These are phyloP conservation scores for Hedychridium roseum DNA, from an alignment of 2,888 invertebrate species.

Conservation along the genomic window DNA sequence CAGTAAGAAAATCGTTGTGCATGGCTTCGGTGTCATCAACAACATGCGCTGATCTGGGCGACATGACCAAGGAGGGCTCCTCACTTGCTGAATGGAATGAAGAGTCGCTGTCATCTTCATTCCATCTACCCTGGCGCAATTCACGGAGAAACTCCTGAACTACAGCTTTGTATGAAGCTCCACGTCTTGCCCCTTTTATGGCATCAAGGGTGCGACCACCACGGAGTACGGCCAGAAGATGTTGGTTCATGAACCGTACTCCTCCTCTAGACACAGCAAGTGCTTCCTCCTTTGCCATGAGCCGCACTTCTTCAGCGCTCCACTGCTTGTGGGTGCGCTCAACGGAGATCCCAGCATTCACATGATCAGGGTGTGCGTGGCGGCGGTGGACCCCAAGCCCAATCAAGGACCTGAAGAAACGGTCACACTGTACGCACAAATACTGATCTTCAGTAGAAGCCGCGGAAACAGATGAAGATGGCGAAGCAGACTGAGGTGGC, in stretches of 20 bases:
- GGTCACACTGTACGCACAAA: too few species aligned
- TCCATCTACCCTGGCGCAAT: not conserved
- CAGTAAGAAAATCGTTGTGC: not conserved
- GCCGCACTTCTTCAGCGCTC: slow-evolving; percentile 14
- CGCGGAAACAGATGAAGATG: too few species aligned
- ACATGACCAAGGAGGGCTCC: too few species aligned
- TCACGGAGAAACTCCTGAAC: not conserved
- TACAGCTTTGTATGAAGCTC: not conserved
- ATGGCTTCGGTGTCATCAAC: too few species aligned
- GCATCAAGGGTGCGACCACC: slow-evolving; percentile 1
- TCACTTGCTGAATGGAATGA: too few species aligned
- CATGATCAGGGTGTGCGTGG: not conserved
- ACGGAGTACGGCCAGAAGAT: not conserved
- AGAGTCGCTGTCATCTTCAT: too few species aligned
- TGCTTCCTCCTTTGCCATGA: slow-evolving; percentile 14
- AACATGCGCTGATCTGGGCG: too few species aligned
- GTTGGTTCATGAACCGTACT: slow-evolving; percentile 9
- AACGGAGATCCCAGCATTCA: slow-evolving; percentile 12
- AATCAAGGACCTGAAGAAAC: not conserved
- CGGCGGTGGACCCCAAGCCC: slow-evolving; percentile 20
- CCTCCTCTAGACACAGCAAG: not conserved
- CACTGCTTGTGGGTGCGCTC: slow-evolving; percentile 11
- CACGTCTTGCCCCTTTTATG: slow-evolving; percentile 1
- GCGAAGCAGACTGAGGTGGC: too few species aligned
- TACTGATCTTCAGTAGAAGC: too few species aligned